These are phyloP conservation scores for Caenorhabditis briggsae DNA, from an alignment of 1,140 invertebrate species.

Conservation along the genomic window DNA sequence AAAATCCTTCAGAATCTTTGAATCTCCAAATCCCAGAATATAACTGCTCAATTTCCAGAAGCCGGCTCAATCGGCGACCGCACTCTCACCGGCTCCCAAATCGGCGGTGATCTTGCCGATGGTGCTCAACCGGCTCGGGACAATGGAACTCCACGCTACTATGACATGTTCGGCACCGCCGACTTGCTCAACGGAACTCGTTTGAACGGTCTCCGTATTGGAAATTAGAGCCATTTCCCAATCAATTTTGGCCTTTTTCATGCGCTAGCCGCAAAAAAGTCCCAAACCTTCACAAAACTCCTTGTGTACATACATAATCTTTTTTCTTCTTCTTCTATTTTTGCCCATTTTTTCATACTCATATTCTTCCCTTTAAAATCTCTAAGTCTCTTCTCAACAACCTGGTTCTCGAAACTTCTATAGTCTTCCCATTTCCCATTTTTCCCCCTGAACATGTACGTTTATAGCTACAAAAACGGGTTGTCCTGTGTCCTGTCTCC, in stretches of 20 bases:
- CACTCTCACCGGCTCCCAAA: not conserved
- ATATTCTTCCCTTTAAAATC: not conserved
- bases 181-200: slow-evolving; percentile 27
- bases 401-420: not conserved
- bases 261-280: too few relatives aligned
- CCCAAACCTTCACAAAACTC: not conserved
- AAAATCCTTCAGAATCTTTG: too few relatives aligned
- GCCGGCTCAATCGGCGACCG: slow-evolving; percentile 35
- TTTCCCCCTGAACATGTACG: slow-evolving; percentile 12
- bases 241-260: too few relatives aligned
- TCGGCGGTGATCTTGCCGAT: slow-evolving; percentile 14
- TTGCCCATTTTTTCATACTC: not conserved
- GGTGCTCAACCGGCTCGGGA: not conserved
- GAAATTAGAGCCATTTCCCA: too few relatives aligned
- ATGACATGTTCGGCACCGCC: slow-evolving; percentile 60
- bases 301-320: not conserved
- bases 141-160: slow-evolving; percentile 43
- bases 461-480: slow-evolving; percentile 46
- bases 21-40: not conserved
- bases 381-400: not conserved
- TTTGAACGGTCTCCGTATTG: slow-evolving; percentile 44
- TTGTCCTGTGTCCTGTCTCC: not conserved
- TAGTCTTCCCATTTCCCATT: not conserved
- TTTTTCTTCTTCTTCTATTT: not conserved
- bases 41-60: slow-evolving; percentile 11